A percentile compares a stretch with the other conserved stretches of the same genome.
Evolutionary conservation across 2,797 vertebrate genomes (phyloP).

Genomic region (Rhinogobio ventralis): DNA sequence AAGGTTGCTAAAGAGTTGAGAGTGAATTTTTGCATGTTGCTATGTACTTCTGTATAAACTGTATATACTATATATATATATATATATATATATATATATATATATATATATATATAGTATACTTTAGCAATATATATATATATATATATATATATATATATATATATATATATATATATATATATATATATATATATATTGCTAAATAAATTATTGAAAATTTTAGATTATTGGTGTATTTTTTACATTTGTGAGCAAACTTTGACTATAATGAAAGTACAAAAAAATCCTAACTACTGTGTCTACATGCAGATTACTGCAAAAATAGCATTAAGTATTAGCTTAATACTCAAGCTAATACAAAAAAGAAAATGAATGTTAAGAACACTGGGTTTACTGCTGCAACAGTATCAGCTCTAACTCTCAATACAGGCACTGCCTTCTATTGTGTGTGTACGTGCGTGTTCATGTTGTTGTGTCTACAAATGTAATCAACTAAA

Average conservation of each 20-base stretch:
- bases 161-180: too few relatives aligned
- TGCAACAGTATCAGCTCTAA: not conserved
- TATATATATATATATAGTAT: too few relatives aligned
- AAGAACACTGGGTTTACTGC: not conserved
- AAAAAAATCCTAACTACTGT: too few relatives aligned
- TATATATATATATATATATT: too few relatives aligned
- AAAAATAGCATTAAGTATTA: not conserved
- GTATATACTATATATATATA: too few relatives aligned
- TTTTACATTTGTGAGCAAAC: too few relatives aligned
- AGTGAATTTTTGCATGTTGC: not conserved
- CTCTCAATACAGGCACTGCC: not conserved
- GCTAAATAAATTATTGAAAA: too few relatives aligned
- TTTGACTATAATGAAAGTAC: not conserved
- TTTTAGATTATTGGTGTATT: too few relatives aligned
- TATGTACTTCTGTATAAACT: not conserved
- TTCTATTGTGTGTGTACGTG: not conserved
- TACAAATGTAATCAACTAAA: constrained; percentile 11
- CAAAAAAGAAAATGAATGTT: not conserved
- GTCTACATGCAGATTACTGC: not conserved
- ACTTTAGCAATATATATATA: too few relatives aligned
- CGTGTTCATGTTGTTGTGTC: not conserved
- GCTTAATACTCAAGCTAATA: not conserved
- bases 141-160: too few relatives aligned
- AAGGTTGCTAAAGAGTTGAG: not conserved
- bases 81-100: too few relatives aligned